Conservation (phyloP, 1,140 invertebrate genomes). For the Mya arenaria region DNA sequence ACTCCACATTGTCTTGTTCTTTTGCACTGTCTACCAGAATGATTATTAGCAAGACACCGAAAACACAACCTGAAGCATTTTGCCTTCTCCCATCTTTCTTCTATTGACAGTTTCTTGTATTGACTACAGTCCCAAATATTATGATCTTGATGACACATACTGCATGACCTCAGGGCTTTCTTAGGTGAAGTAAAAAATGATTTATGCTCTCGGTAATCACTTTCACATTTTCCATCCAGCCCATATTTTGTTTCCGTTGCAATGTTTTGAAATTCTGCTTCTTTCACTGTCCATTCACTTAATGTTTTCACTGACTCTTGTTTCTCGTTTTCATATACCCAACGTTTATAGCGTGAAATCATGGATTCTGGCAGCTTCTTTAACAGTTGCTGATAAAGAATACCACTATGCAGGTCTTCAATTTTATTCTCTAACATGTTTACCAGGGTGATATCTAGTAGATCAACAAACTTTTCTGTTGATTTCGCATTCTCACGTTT, state of each 20-base stretch:
- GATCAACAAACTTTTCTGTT: constrained; percentile 8
- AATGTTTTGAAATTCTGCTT: neutral
- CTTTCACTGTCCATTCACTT: neutral
- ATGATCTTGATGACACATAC: neutral
- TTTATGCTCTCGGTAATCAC: neutral
- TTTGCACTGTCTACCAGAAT: neutral
- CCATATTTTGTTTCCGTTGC: constrained; percentile 14
- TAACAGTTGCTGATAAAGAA: neutral
- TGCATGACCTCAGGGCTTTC: neutral
- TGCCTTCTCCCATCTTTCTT: constrained; percentile 2
- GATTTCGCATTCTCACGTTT: constrained; percentile 6
- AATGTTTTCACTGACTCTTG: neutral
- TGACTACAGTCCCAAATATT: neutral
- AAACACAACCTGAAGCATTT: neutral
- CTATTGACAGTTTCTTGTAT: neutral
- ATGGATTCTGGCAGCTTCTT: neutral
- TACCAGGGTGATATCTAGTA: neutral
- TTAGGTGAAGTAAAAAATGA: neutral
- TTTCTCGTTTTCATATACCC: neutral
- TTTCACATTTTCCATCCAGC: neutral
- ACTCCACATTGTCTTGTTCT: neutral
- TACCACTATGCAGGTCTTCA: neutral
- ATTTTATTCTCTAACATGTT: neutral
- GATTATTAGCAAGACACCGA: neutral
- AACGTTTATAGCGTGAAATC: neutral